Evolutionary conservation across 2,888 invertebrate species (phyloP).

Genomic region (Caenorhabditis japonica): DNA sequence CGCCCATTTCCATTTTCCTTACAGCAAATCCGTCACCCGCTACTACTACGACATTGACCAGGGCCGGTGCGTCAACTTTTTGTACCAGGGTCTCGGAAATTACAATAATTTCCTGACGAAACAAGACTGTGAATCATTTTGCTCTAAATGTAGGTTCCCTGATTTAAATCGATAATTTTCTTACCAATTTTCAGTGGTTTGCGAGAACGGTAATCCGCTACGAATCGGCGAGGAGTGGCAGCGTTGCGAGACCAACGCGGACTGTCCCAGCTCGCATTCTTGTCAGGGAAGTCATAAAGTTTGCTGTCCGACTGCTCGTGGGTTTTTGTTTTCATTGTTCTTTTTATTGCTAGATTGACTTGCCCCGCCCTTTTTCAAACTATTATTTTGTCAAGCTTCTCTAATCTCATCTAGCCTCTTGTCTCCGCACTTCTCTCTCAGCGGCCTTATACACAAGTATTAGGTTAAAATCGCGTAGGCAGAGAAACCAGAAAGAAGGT

Average conservation of each 20-base stretch:
- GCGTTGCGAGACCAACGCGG: conserved; percentile 68
- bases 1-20: not conserved
- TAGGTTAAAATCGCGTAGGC: too few relatives aligned
- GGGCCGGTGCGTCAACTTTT: conserved; percentile 71
- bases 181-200: conserved; percentile 65
- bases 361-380: too few relatives aligned
- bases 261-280: conserved; percentile 70
- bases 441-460: too few relatives aligned
- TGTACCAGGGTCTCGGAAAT: conserved; percentile 73
- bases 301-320: conserved; percentile 75
- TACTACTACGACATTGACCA: conserved; percentile 74
- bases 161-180: not conserved
- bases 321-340: conserved; percentile 4
- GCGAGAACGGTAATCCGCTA: conserved; percentile 73
- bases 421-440: too few relatives aligned
- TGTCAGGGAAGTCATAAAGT: conserved; percentile 73
- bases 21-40: conserved; percentile 65
- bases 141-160: conserved; percentile 65
- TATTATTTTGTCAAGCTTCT: too few relatives aligned
- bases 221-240: conserved; percentile 75
- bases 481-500: too few relatives aligned
- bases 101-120: conserved; percentile 75
- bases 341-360: not conserved
- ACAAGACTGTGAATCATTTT: conserved; percentile 73
- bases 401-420: too few relatives aligned